phyloP scores from a whole-genome alignment of 2,888 invertebrate genomes.

The Coecobrya sp. region DNA sequence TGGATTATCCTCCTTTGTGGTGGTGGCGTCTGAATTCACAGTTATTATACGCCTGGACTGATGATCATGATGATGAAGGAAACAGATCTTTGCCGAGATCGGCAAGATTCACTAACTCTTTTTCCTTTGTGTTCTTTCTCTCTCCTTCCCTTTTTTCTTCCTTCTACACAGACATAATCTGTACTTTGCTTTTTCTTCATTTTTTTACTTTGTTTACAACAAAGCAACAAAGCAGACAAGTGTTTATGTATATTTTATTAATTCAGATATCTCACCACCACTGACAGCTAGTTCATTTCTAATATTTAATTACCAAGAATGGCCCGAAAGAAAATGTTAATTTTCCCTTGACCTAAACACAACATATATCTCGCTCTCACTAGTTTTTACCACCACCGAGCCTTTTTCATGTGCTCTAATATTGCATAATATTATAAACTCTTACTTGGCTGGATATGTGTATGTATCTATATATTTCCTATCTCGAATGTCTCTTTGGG shows the following conservation, averaged over 20 bases:
- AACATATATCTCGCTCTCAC: conserved; percentile 23
- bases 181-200: no score
- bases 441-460: neutral
- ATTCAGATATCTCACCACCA: conserved; percentile 75
- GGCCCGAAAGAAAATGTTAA: conserved; percentile 76
- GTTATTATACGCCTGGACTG: conserved; percentile 23
- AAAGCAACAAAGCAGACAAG: conserved; percentile 39
- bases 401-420: conserved; percentile 32
- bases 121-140: conserved; percentile 12
- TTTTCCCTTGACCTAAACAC: conserved; percentile 79
- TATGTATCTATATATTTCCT: conserved; percentile 42
- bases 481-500: conserved; percentile 76
- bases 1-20: conserved; percentile 43
- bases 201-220: conserved; percentile 39
- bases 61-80: conserved; percentile 28
- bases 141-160: no score
- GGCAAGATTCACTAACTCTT: conserved; percentile 15
- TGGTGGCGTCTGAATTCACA: conserved; percentile 7
- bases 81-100: conserved; percentile 45
- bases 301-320: conserved; percentile 78
- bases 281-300: conserved; percentile 73
- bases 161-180: neutral
- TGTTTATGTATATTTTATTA: conserved; percentile 78
- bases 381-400: conserved; percentile 21
- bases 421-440: conserved; percentile 50